phyloP scores from a whole-genome alignment of 2,113 vertebrate species.

The Cavia porcellus region DNA sequence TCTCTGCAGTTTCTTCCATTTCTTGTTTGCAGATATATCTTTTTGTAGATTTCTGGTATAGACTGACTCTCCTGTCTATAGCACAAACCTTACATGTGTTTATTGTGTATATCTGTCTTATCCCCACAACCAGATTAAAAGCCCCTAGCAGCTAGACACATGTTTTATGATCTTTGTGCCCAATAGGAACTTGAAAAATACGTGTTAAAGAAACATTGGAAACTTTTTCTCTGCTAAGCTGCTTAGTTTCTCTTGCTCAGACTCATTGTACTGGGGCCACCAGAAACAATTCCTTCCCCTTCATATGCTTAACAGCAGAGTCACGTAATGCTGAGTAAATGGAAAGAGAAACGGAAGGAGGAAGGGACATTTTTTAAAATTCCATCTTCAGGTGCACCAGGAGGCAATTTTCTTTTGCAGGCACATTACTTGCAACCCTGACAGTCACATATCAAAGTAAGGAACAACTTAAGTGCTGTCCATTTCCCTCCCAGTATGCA shows the following conservation, averaged over 20 bases:
- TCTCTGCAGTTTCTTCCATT: background rate
- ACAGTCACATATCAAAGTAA: slow-evolving; percentile 80
- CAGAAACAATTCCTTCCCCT: slow-evolving; percentile 59
- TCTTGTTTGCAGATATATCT: background rate
- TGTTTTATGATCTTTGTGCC: slow-evolving; percentile 49
- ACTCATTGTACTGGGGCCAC: background rate
- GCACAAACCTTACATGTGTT: background rate
- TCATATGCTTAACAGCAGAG: slow-evolving; percentile 51
- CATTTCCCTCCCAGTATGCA: slow-evolving; percentile 63
- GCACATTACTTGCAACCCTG: slow-evolving; percentile 69
- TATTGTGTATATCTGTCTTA: background rate
- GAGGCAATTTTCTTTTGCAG: slow-evolving; percentile 79
- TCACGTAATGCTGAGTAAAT: slow-evolving; percentile 77
- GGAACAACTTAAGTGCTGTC: slow-evolving; percentile 66
- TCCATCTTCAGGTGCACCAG: slow-evolving; percentile 65
- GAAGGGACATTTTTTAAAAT: slow-evolving; percentile 74
- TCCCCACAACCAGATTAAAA: slow-evolving; percentile 25
- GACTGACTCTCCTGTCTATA: background rate
- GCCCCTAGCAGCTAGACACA: background rate
- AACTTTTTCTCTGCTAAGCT: slow-evolving; percentile 1
- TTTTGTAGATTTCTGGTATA: background rate
- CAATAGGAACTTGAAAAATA: slow-evolving; percentile 62
- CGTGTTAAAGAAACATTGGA: slow-evolving; percentile 55
- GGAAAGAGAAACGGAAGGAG: slow-evolving; percentile 72
- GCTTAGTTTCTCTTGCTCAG: slow-evolving; percentile 52